These are phyloP conservation scores for Mythimna loreyi DNA, from an alignment of 2,888 invertebrate species.

Conservation along the genomic window DNA sequence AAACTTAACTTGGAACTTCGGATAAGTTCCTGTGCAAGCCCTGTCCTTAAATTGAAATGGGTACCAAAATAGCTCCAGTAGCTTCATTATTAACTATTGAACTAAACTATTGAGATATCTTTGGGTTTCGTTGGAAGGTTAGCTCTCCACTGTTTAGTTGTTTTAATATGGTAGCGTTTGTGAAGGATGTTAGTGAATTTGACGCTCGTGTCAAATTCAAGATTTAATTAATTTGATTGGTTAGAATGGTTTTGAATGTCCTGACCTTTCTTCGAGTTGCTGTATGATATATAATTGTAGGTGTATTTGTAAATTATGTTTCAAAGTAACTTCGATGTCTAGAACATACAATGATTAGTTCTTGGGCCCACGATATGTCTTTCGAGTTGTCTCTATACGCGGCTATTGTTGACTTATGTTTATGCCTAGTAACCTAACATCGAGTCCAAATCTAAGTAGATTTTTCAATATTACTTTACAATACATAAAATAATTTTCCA, in stretches of 20 bases:
- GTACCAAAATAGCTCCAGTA: slow-evolving; percentile 84
- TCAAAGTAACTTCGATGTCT: no score
- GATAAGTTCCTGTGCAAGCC: slow-evolving; percentile 84
- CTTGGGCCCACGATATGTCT: no score
- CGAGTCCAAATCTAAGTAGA: no score
- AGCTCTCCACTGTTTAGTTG: slow-evolving; percentile 35
- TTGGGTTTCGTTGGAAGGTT: slow-evolving; percentile 58
- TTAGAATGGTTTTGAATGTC: neutral
- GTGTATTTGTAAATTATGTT: neutral
- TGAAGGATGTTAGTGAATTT: slow-evolving; percentile 30
- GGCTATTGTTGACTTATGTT: no score
- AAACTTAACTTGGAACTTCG: slow-evolving; percentile 82
- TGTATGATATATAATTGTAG: no score
- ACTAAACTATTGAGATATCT: slow-evolving; percentile 71
- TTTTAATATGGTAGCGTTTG: slow-evolving; percentile 36
- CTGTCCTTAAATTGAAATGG: slow-evolving; percentile 88
- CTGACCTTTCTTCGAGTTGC: no score
- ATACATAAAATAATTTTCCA: no score
- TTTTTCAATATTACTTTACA: no score
- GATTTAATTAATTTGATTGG: slow-evolving; percentile 1
- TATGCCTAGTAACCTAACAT: no score
- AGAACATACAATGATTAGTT: no score
- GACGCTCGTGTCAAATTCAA: no score
- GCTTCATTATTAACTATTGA: slow-evolving; percentile 82
- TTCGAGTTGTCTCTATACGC: no score